Evolutionary conservation across 2,113 vertebrate genomes (phyloP), one percentile per base, ranked within the genome.

Genomic region (Bucco capensis): DNA sequence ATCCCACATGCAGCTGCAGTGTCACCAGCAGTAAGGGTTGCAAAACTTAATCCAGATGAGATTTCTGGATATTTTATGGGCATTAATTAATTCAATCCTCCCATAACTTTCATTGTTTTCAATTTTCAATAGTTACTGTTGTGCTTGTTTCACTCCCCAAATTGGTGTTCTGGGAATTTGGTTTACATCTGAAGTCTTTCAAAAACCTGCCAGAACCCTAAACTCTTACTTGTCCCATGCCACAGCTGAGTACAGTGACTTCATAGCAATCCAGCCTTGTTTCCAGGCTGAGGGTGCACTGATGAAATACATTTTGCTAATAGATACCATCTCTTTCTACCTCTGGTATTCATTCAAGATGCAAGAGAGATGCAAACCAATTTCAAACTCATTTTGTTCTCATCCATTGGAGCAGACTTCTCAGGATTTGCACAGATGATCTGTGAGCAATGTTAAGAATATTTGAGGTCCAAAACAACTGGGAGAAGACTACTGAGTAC

Each of bases 191-290:
- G 18, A 56, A 51, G 18, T 30, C 40, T 74, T 95, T 93, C 69
- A 93, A 77, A 97, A 94, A 87, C 33, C 51, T 95, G 73, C 73
- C 82, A 94, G 94, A 96, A 80, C 38, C 33, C 10, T 31, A 44
- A 81, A 79, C 58, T 67, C 50, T 85, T 89, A 28, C 53, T 96
- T 96, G 72, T 87, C 60, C 87, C 69, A 51, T 94, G 69, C 72
- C 88, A 91, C 72, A 86, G 33, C 50, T 91, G 37, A 1, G 0
- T 57, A 21, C 73, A 65, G 40, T 97, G 94, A 94, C 74, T 96
- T 94, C 89, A 75, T 51, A 92, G 38, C 65, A 82, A 57, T 82
- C 72, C 90, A 95, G 87, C 67, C 61, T 53, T 14, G 73, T 80
- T 95, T 85, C 88, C 94, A 56, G 46, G 44, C 27, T 81, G 53